Base-by-base conservation (phyloP, 2,888 invertebrate species). In the Coremacera marginata region DNA sequence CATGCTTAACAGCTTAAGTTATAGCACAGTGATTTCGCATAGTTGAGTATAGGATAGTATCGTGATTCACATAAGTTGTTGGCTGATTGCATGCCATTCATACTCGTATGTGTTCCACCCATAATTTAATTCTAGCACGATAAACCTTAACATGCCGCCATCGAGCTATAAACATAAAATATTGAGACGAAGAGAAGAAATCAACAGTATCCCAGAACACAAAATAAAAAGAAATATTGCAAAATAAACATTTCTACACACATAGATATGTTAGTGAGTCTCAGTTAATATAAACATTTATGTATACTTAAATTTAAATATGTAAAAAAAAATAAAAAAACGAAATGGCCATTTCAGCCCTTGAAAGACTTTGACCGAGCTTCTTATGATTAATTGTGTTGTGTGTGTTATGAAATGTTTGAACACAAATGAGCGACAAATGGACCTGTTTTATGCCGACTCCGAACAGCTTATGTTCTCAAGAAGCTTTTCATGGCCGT, bases 121-220 rank as follows among this genome's bases (percentile, higher is more conserved):
- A 25, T 63, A 16, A 63, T 16, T 31, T 16, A 34, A 63, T 11
- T 34, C n/a, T 14, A 11, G 25, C 60, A 62, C 25, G 60, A 62
- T 62, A 62, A 25, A 62, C 25, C 31, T 62, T 62, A 62, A 16
- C 31, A 62, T 34, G 63, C 63, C 63, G 63, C 63, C 63, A 63
- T 34, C 16, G n/a, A 63, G 63, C 55, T 22, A 22, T 22, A 19
- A 22, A 55, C 27, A 63, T 16, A 27, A 34, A 31, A 63, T 63
- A 34, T 63, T 34, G 34, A 63, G 63, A 63, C 63, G 34, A 63
- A 34, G 63, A 63, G 34, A 63, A 34, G 63, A 63, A 63, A 63
- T 34, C 34, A 16, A 63, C 34, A 27, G n/a, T 11, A 14, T 44
- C 11, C 44, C 44, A 44, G 44, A 44, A 44, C 11, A 44, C 11